Evolutionary conservation across 2,888 invertebrate species (phyloP).

Genomic region (Lobophora halterata): DNA sequence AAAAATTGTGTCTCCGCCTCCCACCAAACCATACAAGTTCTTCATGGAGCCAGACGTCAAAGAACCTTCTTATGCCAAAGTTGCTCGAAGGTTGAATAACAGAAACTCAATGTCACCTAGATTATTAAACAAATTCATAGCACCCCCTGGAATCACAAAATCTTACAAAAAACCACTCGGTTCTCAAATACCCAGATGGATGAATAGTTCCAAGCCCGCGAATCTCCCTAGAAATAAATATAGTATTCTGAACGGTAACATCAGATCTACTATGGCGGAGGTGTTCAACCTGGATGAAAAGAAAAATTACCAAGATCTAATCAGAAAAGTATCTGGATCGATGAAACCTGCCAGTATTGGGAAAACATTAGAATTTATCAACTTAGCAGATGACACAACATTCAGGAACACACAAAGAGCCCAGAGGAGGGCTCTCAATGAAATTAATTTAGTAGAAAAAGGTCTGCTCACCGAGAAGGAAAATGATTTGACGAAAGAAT

Average conservation of each 20-base stretch:
- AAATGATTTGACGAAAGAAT: conserved; percentile 52
- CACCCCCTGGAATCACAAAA: conserved; percentile 62
- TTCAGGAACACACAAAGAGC: conserved; percentile 56
- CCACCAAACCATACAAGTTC: conserved; percentile 53
- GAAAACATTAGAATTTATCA: conserved; percentile 53
- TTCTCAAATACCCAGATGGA: conserved; percentile 56
- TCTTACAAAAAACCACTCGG: conserved; percentile 55
- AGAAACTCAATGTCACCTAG: conserved; percentile 50
- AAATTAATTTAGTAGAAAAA: conserved; percentile 58
- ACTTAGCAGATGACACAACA: conserved; percentile 59
- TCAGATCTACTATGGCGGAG: conserved; percentile 65
- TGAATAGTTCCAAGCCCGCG: conserved; percentile 47
- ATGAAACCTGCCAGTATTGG: conserved; percentile 44
- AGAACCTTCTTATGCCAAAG: conserved; percentile 50
- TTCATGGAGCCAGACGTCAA: conserved; percentile 51
- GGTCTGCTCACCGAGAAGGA: conserved; percentile 50
- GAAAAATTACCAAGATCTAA: conserved; percentile 76
- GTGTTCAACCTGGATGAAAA: conserved; percentile 81
- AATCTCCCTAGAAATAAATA: conserved; percentile 55
- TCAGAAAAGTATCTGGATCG: conserved; percentile 59
- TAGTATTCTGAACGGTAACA: conserved; percentile 55
- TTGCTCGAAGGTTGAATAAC: conserved; percentile 52
- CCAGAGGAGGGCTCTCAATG: conserved; percentile 60
- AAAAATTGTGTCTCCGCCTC: conserved; percentile 52
- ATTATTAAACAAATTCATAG: conserved; percentile 58